Base-by-base conservation (phyloP, 2,888 invertebrate species). In the Polyploca ridens region DNA sequence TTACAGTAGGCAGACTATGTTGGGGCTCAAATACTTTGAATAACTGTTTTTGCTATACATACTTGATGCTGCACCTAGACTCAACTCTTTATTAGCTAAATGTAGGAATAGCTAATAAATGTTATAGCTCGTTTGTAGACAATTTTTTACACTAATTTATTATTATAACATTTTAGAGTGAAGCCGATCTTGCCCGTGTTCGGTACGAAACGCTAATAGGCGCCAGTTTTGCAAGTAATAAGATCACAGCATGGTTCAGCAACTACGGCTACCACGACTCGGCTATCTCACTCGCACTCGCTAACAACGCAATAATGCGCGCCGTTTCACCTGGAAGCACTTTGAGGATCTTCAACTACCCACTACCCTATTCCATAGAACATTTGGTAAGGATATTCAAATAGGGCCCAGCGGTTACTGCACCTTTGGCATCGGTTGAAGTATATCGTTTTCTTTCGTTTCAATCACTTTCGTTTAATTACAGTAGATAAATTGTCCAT, bases 221-320 rank as follows among this genome's bases (percentile, higher is more conserved):
- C 0, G 96, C 96, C 0, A 94, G 95, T 0, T 95, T 95, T 76
- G 78, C 91, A 0, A 74, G 77, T 0, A 77, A 83, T 7, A 84
- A 84, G 16, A 93, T 96, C 4, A 96, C 94, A 0, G 96, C 95
- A 5, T 96, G 96, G 95, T 97, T 97, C 84, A 97, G 97, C 81
- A 97, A 97, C 83, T 96, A 97, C 77, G 96, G 97, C 0, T 96
- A 96, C 79, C 98, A 98, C 84, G 95, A 96, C 62, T 95, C 96
- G 0, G 96, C 96, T 0, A 93, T 97, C 60, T 94, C 97, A 0
- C 89, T 97, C 27, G 95, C 95, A 67, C 86, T 95, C 62, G 94
- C 96, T 3, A 94, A 97, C 77, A 95, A 96, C 77, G 95, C 96
- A 0, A 88, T 97, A 63, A 87, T 96, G 59, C 90, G 91, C 63